A percentile compares a stretch with the other conserved stretches of the same genome.
phyloP scores from a whole-genome alignment of 2,113 vertebrate species.

The Pitta sordida region DNA sequence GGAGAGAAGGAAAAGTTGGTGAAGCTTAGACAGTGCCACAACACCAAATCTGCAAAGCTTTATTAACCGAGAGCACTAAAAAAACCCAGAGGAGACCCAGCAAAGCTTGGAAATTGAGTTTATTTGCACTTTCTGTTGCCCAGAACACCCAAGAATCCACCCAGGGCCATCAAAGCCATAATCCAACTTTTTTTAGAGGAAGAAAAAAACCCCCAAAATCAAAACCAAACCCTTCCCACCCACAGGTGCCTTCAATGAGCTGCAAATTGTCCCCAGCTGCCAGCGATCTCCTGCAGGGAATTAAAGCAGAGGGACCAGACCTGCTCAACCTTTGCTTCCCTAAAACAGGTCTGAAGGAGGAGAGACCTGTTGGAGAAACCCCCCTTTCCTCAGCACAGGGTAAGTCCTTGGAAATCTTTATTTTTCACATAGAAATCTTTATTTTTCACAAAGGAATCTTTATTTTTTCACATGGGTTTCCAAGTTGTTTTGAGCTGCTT shows the following conservation, averaged over 20 bases:
- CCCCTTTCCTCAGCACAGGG: rapidly evolving
- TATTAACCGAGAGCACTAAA: too few relatives aligned
- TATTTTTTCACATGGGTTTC: rapidly evolving
- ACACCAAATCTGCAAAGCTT: rapidly evolving
- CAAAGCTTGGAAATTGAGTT: too few relatives aligned
- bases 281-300: rapidly evolving
- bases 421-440: rapidly evolving
- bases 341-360: rapidly evolving
- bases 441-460: too few relatives aligned
- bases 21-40: rapidly evolving
- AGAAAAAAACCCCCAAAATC: too few relatives aligned
- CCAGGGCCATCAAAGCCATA: rapidly evolving
- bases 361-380: rapidly evolving
- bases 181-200: rapidly evolving
- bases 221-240: background rate
- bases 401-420: rapidly evolving
- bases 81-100: rapidly evolving
- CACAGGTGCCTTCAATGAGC: background rate
- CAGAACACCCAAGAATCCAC: rapidly evolving
- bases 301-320: rapidly evolving
- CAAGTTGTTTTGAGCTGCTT: rapidly evolving
- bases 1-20: rapidly evolving
- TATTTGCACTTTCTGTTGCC: rapidly evolving
- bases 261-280: background rate
- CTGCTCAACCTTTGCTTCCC: rapidly evolving